phyloP scores from a whole-genome alignment of 2,888 invertebrate species.

The Ormyrus thymus region DNA sequence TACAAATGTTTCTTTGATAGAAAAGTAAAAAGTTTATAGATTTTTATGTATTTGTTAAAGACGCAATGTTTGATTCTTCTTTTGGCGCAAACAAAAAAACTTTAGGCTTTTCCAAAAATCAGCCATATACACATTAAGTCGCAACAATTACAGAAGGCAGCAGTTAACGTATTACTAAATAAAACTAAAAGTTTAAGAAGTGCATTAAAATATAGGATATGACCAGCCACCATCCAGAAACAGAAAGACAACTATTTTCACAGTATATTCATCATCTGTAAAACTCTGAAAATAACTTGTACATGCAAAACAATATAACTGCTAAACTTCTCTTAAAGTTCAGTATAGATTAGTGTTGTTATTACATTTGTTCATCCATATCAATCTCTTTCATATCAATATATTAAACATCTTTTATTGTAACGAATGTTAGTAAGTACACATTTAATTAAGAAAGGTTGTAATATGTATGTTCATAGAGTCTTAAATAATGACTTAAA shows the following conservation, averaged over 20 bases:
- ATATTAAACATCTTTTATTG: not conserved
- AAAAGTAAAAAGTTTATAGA: not conserved
- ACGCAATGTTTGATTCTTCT: slow-evolving; percentile 36
- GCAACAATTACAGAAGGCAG: slow-evolving; percentile 57
- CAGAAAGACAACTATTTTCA: slow-evolving; percentile 41
- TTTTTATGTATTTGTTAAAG: slow-evolving; percentile 1
- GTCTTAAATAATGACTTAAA: not conserved
- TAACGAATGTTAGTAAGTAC: slow-evolving; percentile 7
- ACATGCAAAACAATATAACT: slow-evolving; percentile 45
- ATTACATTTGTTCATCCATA: slow-evolving; percentile 7
- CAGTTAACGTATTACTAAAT: slow-evolving; percentile 51
- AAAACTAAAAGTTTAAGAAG: slow-evolving; percentile 52
- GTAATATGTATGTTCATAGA: not conserved
- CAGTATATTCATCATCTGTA: slow-evolving; percentile 53
- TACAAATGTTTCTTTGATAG: not conserved
- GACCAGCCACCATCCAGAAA: slow-evolving; percentile 70
- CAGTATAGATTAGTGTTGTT: slow-evolving; percentile 39
- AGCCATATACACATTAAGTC: slow-evolving; percentile 54
- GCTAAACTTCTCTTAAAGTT: slow-evolving; percentile 18
- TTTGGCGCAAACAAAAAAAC: slow-evolving; percentile 37
- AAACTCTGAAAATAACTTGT: slow-evolving; percentile 48
- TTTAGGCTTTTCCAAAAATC: slow-evolving; percentile 50
- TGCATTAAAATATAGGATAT: slow-evolving; percentile 55
- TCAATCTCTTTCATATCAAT: slow-evolving; percentile 20
- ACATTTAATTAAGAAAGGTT: slow-evolving; percentile 2